Evolutionary conservation across 53 echinoderm and acorn worm species (phyloP), one percentile per base, ranked within the genome.

Genomic region (Hippasteria phrygiana): DNA sequence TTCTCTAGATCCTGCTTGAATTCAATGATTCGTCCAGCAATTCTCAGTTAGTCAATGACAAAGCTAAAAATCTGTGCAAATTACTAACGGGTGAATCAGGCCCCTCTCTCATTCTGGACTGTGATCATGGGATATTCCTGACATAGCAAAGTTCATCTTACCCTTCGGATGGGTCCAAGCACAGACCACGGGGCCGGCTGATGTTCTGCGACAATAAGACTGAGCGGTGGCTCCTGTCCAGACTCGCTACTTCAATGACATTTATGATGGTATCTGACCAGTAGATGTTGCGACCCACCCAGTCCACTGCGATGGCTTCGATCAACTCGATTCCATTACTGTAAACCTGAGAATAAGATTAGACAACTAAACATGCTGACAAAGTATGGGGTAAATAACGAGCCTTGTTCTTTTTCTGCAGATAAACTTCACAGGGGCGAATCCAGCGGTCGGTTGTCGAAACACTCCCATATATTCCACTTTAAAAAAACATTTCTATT

Each of bases 281-380:
- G 74, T 94, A 94, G 53, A 94, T 36, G 54, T 95, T 88, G 18
- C 91, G 83, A 27, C 83, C 88, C 26, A 95, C 88, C 95, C 95
- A 95, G 62, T 95, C 95, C 50, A 93, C 88, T 0, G 92, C 93
- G 2, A 94, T 65, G 55, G 83, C 83, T 43, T 74, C 70, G 17
- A 85, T 67, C 0, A 17, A 3, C 7, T 75, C 80, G 28, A 94
- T 70, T 29, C 94, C 94, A 74, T 87, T 87, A 22, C 67, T 50
- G 36, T 83, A 64, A 17, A 92, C 14, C 94, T 94, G 42, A 75
- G 10, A 27, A 88, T 32, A 37, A 35, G 40, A 32, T 22, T 2
- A 13, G 34, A 32, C 32, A 43, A 46, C 14, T 20, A 24, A n/a
- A 22, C 20, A 40, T 1, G n/a, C n/a, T n/a, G n/a, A n/a, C n/a